Conservation (phyloP, 2,888 invertebrate genomes). For the Lasioglossum morio region DNA sequence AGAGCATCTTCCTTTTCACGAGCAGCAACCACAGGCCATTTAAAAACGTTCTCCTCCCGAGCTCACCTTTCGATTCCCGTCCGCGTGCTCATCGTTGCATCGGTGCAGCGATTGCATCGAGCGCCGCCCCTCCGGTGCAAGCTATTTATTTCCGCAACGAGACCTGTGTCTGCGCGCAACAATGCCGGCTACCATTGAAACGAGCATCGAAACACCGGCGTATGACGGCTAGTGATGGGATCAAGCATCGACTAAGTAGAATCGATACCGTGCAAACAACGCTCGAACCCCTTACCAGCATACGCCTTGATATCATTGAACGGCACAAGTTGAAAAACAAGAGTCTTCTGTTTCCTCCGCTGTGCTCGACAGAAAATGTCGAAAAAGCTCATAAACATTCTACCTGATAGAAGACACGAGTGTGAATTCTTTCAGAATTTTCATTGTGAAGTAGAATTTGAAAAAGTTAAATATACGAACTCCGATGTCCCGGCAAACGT, state of each 20-base stretch:
- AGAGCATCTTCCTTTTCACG: background rate
- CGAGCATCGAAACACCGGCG: background rate
- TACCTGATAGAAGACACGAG: background rate
- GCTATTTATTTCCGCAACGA: background rate
- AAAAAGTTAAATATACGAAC: background rate
- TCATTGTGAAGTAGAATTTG: background rate
- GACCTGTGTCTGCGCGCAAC: background rate
- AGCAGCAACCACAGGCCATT: background rate
- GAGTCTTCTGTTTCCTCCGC: background rate
- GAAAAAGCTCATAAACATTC: background rate
- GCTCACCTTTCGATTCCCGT: background rate
- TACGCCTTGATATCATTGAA: background rate
- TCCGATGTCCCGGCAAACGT: background rate
- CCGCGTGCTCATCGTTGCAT: background rate
- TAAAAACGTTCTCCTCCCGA: background rate
- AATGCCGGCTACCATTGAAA: background rate
- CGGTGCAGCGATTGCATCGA: background rate
- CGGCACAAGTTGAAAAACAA: background rate
- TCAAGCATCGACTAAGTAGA: background rate
- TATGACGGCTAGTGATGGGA: constrained; percentile 9
- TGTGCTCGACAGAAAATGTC: background rate
- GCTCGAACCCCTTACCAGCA: background rate
- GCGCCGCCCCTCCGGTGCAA: background rate
- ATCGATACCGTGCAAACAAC: background rate
- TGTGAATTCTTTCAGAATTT: background rate